Base-by-base conservation (phyloP, 1,140 invertebrate species). In the Atta colombica region DNA sequence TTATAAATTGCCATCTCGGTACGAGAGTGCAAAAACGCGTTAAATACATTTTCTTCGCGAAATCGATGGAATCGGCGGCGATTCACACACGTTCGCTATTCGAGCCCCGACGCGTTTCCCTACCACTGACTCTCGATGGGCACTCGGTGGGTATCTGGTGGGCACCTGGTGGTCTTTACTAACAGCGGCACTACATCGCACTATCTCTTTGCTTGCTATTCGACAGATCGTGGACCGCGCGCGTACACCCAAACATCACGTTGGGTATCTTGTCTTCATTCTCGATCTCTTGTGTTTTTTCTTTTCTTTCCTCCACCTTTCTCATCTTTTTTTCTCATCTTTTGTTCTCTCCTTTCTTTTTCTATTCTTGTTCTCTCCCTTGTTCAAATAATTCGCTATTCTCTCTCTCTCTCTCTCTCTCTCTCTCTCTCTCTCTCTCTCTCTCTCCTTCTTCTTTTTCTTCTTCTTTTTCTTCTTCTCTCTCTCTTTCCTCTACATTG, bases 131-230 rank as follows among this genome's bases (percentile, higher is more conserved):
- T 49, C n/a, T 78, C 74, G 31, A 39, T 77, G 82, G 71, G 4
- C 51, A 78, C 39, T 55, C 60, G 80, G 55, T 75, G 80, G 80
- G 80, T 74, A 84, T 12, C 25, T 63, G 69, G 69, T 84, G 69
- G 80, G 69, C 69, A 84, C 80, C 39, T 84, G 80, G 69, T 84
- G 80, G 80, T 84, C 80, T 84, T 28, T 31, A 10, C 45, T 51
- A 63, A 45, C 18, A n/a, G 51, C n/a, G 45, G 61, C 28, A 77
- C 51, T 53, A 77, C 72, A 78, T 85, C 72, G 74, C 63, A 55
- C 74, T 77, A 85, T 85, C 75, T 85, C 61, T 25, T 85, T 49
- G 31, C 74, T 85, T 35, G 82, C 31, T 85, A 85, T 85, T 85
- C 75, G 72, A 55, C 49, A 85, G 60, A 85, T 85, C 60, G 72